Percentiles rank a stretch among this genome's conserved stretches.
Conservation (phyloP, 2,113 vertebrate genomes). For the Salvelinus namaycush region DNA sequence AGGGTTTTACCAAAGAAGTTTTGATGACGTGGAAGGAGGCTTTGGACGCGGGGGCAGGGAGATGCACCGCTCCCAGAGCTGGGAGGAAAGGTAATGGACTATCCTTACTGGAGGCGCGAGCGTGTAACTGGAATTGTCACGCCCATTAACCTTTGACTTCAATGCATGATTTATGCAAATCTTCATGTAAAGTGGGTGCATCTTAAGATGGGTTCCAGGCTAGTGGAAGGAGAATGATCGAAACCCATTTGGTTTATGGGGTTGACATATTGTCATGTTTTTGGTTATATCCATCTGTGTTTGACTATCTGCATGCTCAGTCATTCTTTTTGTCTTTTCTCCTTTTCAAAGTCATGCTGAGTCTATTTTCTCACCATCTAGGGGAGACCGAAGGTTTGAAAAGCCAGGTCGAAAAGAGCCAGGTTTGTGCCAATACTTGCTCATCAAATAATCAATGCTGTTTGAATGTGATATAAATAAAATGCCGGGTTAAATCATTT, state of each 20-base stretch:
- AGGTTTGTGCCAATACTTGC: slow-evolving; percentile 79
- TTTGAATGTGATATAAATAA: neutral
- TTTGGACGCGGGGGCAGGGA: slow-evolving; percentile 94
- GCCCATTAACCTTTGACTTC: neutral
- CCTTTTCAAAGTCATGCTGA: slow-evolving; percentile 6
- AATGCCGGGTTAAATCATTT: no score
- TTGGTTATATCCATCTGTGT: neutral
- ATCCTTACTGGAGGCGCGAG: neutral
- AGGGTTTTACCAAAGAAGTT: slow-evolving; percentile 99
- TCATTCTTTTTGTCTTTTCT: neutral
- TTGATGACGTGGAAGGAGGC: slow-evolving; percentile 96
- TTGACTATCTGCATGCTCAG: neutral
- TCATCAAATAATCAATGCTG: slow-evolving; percentile 23
- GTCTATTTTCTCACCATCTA: slow-evolving; percentile 58
- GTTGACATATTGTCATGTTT: neutral
- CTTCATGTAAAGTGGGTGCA: no score
- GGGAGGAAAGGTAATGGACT: slow-evolving; percentile 92
- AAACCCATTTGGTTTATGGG: neutral
- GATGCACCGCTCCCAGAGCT: slow-evolving; percentile 98
- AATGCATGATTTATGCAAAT: no score
- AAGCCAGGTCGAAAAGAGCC: slow-evolving; percentile 98
- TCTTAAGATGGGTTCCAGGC: no score
- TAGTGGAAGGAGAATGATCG: no score
- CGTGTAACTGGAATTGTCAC: neutral
- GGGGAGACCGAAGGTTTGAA: slow-evolving; percentile 98